Percentiles rank a stretch among this genome's conserved stretches.
Conservation (phyloP, 2,797 vertebrate species). For the Melanotaenia parkinsoni region DNA sequence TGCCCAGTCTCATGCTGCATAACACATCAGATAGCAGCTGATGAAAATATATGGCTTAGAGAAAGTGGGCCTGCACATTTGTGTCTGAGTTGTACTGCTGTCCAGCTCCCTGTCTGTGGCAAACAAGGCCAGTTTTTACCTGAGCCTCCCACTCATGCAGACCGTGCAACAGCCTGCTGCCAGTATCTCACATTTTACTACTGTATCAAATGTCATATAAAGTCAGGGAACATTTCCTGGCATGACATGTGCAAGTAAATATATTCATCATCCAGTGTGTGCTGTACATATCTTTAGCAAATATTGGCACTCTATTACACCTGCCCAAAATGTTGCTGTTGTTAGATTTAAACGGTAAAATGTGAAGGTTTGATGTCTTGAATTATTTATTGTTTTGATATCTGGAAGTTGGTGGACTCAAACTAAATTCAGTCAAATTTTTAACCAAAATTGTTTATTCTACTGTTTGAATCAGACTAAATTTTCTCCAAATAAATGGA, state of each 20-base stretch:
- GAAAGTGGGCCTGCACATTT: conserved; percentile 51
- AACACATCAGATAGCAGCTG: conserved; percentile 74
- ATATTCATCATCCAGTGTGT: background rate
- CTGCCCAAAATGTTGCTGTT: background rate
- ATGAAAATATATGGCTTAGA: conserved; percentile 79
- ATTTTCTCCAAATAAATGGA: background rate
- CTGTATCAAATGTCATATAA: conserved; percentile 5
- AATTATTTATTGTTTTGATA: no score
- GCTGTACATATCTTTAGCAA: background rate
- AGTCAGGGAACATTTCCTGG: conserved; percentile 3
- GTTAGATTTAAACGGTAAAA: conserved; percentile 14
- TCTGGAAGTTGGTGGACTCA: no score
- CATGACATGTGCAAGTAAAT: conserved; percentile 5
- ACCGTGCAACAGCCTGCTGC: conserved; percentile 6
- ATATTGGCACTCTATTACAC: background rate
- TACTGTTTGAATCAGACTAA: no score
- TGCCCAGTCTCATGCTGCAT: conserved; percentile 67
- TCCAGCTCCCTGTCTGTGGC: conserved; percentile 43
- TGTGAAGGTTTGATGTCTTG: background rate
- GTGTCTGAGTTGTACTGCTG: conserved; percentile 38
- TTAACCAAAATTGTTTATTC: background rate
- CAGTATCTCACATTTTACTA: conserved; percentile 8
- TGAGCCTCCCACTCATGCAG: conserved; percentile 41
- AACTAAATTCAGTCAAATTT: background rate
- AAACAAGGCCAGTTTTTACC: conserved; percentile 44